These are phyloP conservation scores for Pollimyrus isidori DNA, from an alignment of 2,113 vertebrate genomes.

Conservation along the genomic window DNA sequence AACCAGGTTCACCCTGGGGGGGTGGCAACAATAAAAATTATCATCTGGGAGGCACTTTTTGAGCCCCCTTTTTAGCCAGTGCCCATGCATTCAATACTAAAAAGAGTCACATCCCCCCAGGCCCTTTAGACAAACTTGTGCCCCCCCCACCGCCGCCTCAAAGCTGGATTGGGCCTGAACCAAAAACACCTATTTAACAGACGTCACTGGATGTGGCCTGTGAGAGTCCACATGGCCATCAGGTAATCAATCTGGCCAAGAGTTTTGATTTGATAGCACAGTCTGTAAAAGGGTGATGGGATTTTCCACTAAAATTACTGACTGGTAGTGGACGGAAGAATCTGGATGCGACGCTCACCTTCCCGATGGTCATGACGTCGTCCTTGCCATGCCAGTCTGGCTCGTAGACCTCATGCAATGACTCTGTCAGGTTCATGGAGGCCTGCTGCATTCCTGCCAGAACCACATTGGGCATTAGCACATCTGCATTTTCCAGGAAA, in stretches of 20 bases:
- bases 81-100: not conserved
- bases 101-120: not conserved
- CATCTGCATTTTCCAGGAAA: not conserved
- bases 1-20: not conserved
- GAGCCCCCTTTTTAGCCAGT: not conserved
- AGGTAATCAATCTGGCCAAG: not conserved
- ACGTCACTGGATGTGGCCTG: not conserved
- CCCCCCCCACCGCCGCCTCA: no score
- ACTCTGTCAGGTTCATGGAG: constrained; percentile 91
- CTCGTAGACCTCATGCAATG: constrained; percentile 94
- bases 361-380: constrained; percentile 84
- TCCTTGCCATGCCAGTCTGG: constrained; percentile 94
- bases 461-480: not conserved
- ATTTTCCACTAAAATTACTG: not conserved
- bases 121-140: not conserved
- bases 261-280: not conserved
- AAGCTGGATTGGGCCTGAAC: not conserved
- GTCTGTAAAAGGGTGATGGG: not conserved
- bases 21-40: not conserved
- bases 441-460: constrained; percentile 91
- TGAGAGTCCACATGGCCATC: not conserved
- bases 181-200: not conserved
- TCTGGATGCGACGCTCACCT: constrained; percentile 59
- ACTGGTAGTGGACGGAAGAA: not conserved
- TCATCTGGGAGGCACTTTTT: not conserved